These are phyloP conservation scores for Yasuhikotakia modesta DNA, from an alignment of 2,797 vertebrate genomes.

Conservation along the genomic window DNA sequence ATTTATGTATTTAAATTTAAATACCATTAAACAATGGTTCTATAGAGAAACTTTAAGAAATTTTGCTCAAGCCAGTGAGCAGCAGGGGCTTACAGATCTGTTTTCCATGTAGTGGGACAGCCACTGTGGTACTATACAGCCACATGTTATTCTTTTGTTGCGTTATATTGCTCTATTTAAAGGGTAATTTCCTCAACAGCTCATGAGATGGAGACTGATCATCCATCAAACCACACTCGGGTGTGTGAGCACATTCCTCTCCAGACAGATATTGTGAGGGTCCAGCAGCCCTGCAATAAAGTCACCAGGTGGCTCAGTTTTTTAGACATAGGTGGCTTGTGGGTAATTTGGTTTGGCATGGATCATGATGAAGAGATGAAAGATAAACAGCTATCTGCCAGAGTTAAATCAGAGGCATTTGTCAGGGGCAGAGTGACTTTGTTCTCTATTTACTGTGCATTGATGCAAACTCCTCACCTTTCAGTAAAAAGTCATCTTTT, in stretches of 20 bases:
- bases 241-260: conserved; percentile 8
- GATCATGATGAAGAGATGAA: conserved; percentile 23
- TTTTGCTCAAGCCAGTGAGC: neutral
- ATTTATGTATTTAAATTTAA: no score
- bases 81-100: neutral
- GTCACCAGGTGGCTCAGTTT: conserved; percentile 28
- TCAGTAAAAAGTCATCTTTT: no score
- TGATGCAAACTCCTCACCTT: no score
- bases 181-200: conserved; percentile 28
- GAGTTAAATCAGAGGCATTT: conserved; percentile 8
- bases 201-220: neutral
- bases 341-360: conserved; percentile 18
- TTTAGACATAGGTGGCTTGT: conserved; percentile 22
- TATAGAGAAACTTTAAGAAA: neutral
- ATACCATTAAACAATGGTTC: neutral
- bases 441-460: neutral
- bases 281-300: conserved; percentile 32
- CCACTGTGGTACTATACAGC: neutral
- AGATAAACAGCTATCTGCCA: conserved; percentile 15
- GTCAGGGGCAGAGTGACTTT: neutral
- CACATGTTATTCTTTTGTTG: neutral
- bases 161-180: conserved; percentile 19
- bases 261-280: conserved; percentile 2
- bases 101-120: neutral
- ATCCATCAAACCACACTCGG: neutral